Base-by-base conservation (phyloP, 2,113 vertebrate genomes). In the Oreochromis spilurus region DNA sequence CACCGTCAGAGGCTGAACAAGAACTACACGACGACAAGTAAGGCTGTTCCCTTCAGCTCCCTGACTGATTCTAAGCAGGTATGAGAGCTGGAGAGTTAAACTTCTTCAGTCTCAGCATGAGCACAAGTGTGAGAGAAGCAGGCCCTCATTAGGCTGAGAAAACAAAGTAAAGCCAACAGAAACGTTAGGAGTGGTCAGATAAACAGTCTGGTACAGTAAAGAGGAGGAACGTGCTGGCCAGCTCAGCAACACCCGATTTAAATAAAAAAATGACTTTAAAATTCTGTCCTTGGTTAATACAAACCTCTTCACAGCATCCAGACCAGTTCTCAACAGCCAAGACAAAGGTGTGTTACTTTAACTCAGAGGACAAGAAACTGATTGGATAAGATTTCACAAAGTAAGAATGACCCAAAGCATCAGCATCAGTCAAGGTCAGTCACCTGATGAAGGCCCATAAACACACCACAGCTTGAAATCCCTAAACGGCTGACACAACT, bases 21-120 rank as follows among this genome's bases (percentile, higher is more conserved):
- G 31, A 62, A n/a, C 31, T n/a, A 36, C 58, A 62, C 5, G 17
- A n/a, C 5, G 1, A 5, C 34, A 26, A 29, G 21, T 14, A 3
- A 67, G 19, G 62, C 6, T 13, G 34, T 29, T 16, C 24, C 53
- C 5, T 2, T 24, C n/a, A 0, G n/a, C 10, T 26, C 54, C 24
- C 24, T 14, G 54, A 57, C 54, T 21, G 5, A 16, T 29, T 7
- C 24, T 29, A 1, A 58, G 54, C 12, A 58, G 24, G 7, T 50
- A 17, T 2, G 16, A 50, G 48, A 50, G 16, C 4, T 50, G 14
- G 3, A 48, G 16, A 9, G 50, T 9, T 19, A 4, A 8, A 19
- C 50, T 52, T 19, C 7, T 19, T 52, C 36, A 70, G 19, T 5
- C 62, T 67, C 62, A 24, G 34, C 36, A 67, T 40, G 36, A 40